Conservation (phyloP, 1,140 invertebrate genomes). For the Phenacoccus solenopsis region DNA sequence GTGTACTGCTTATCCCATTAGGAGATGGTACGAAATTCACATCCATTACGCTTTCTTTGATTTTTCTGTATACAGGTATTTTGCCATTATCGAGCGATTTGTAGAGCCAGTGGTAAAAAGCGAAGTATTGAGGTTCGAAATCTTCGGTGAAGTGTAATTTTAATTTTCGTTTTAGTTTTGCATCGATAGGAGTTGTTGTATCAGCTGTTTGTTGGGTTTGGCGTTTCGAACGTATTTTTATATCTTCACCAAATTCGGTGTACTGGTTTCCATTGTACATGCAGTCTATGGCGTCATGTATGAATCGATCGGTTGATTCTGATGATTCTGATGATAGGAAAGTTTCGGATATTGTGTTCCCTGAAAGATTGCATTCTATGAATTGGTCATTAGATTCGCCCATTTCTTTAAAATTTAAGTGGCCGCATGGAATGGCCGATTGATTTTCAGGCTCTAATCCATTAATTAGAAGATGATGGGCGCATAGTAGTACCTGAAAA, state of each 20-base stretch:
- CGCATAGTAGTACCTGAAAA: not conserved
- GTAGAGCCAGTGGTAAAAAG: not conserved
- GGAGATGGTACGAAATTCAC: not conserved
- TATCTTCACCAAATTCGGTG: no score
- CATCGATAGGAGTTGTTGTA: not conserved
- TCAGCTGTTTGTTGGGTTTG: not conserved
- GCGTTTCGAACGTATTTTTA: no score
- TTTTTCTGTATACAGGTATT: not conserved
- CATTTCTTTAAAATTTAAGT: no score
- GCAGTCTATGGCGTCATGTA: no score
- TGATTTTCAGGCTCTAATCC: not conserved
- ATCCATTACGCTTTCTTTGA: not conserved
- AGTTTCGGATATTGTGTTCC: no score
- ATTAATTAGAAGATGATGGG: not conserved
- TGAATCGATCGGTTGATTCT: no score
- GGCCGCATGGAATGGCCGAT: no score
- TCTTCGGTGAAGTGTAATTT: not conserved
- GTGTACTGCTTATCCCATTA: not conserved
- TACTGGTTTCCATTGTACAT: no score
- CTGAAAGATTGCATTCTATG: no score
- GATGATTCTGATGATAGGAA: no score
- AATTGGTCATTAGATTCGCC: no score
- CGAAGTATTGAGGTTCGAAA: not conserved
- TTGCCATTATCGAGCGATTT: not conserved
- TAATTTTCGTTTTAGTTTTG: no score